Evolutionary conservation across 2,888 invertebrate genomes (phyloP), one percentile per base, ranked within the genome.

Genomic region (Volucella zonaria): DNA sequence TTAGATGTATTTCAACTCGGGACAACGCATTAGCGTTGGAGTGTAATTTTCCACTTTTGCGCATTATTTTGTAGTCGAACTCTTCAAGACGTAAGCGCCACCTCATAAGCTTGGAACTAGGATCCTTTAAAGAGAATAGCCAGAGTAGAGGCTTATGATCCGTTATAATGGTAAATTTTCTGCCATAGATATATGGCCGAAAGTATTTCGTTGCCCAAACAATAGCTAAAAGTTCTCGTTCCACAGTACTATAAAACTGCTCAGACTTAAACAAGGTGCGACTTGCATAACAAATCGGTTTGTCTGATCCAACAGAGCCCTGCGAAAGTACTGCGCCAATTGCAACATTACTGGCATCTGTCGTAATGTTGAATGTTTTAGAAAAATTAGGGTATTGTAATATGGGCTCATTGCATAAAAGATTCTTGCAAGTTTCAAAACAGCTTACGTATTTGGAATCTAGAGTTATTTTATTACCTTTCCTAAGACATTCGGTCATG

Each of bases 31-130:
- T 87, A 0, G 87, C 88, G 45, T 87, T 87, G 1, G 81, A 58
- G 45, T 87, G 87, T 40, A 18, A 9, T 10, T 15, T 75, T n/a
- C 88, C 87, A 14, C 75, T 80, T 47, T 87, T 87, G 31, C 88
- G 87, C 0, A 66, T 11, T 10, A 88, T 82, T 18, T 78, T 58
- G 47, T 87, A 88, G 42, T 87, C 86, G 38, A 82, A 87, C 47
- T 87, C 87, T 42, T 87, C 75, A 14, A 88, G 54, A 47, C 68
- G 31, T 12, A 87, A 49, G 45, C 82, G 43, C 87, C 86, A 88
- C 12, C 85, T 42, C 2, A 76, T 9, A 11, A 80, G 14, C 18
- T 59, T 71, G 0, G 62, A 51, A 10, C 54, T 52, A 8, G 59
- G 73, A 1, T 79, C 64, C 11, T 47, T 78, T 3, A 56, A 15